Percentiles rank a stretch among this genome's conserved stretches.
Evolutionary conservation across 2,797 vertebrate species (phyloP).

Genomic region (Spinus olivaceus): DNA sequence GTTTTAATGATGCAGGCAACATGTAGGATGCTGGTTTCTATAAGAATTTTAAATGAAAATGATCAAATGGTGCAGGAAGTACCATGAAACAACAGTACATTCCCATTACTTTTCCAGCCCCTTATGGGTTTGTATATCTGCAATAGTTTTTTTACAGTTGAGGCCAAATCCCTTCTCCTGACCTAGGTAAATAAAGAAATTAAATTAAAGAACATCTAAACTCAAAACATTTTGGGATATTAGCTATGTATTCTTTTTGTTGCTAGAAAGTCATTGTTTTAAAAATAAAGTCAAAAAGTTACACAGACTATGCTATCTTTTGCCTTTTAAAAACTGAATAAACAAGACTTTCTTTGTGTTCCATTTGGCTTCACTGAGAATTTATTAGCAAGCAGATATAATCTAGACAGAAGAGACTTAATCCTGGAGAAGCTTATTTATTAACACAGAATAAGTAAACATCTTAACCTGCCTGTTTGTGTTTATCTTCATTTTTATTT

Average conservation of each 20-base stretch:
- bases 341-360: neutral
- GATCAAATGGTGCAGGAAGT: neutral
- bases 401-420: conserved; percentile 22
- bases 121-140: neutral
- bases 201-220: neutral
- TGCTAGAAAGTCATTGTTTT: neutral
- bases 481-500: conserved; percentile 6
- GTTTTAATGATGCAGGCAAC: neutral
- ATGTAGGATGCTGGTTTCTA: neutral
- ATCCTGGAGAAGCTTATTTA: neutral
- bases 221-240: neutral
- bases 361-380: neutral
- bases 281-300: neutral
- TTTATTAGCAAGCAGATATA: neutral
- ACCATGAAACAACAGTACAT: neutral
- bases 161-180: neutral
- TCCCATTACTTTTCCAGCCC: neutral
- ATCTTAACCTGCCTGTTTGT: conserved; percentile 10
- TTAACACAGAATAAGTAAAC: conserved; percentile 26
- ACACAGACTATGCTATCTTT: neutral
- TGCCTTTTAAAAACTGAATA: neutral
- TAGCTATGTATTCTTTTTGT: neutral
- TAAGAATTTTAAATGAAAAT: neutral
- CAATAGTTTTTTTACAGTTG: neutral
- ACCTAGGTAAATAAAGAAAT: neutral